These are phyloP conservation scores for Strix occidentalis DNA, from an alignment of 2,797 vertebrate species.

Conservation along the genomic window DNA sequence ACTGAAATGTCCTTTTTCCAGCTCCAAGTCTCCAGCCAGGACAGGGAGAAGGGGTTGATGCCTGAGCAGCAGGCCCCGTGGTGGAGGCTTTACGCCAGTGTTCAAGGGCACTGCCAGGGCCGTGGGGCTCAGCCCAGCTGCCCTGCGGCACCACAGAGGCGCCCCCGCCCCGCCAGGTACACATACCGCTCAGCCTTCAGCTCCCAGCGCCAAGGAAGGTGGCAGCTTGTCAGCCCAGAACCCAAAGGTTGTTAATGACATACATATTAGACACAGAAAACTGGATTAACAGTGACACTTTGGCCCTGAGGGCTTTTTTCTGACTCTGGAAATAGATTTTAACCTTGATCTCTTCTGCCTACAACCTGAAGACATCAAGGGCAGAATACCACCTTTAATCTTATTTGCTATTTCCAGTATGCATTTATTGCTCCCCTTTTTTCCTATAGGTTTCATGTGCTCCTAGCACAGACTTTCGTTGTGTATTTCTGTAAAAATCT, in stretches of 20 bases:
- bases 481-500: neutral
- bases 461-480: neutral
- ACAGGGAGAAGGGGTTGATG: neutral
- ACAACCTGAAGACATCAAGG: slow-evolving; percentile 35
- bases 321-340: slow-evolving; percentile 58
- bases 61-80: accelerated
- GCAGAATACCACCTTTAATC: slow-evolving; percentile 53
- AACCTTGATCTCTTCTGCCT: slow-evolving; percentile 61
- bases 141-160: neutral
- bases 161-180: neutral
- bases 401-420: slow-evolving; percentile 42
- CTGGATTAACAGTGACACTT: slow-evolving; percentile 60
- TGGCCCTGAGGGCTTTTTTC: neutral
- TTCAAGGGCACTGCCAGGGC: neutral
- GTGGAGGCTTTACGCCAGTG: accelerated
- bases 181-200: neutral
- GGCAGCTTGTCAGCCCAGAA: neutral
- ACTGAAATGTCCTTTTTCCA: neutral
- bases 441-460: neutral
- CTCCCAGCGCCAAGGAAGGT: neutral
- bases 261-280: slow-evolving; percentile 47
- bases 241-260: slow-evolving; percentile 40
- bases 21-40: neutral
- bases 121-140: neutral
- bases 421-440: neutral